Evolutionary conservation across 2,113 vertebrate genomes (phyloP).

Genomic region (Tenebrosternarchus preto): DNA sequence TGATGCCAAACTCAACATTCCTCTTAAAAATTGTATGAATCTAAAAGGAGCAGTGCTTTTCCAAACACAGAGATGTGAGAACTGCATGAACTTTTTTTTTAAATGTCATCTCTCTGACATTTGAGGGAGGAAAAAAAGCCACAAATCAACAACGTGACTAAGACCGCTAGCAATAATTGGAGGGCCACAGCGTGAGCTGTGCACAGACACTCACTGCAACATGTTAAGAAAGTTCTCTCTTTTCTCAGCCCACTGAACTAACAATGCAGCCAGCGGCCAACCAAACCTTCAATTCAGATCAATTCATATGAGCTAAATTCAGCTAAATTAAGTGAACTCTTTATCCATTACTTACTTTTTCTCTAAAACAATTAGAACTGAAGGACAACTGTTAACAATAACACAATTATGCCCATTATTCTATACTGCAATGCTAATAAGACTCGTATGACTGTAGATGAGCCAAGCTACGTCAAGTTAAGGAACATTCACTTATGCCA

Average conservation of each 20-base stretch:
- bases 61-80: too few species aligned
- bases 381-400: too few species aligned
- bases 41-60: not conserved
- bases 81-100: too few species aligned
- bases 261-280: not conserved
- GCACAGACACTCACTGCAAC: not conserved
- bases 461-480: not conserved
- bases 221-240: not conserved
- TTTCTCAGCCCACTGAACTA: not conserved
- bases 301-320: too few species aligned
- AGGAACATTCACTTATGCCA: slow-evolving; percentile 1
- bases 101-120: not conserved
- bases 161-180: not conserved
- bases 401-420: too few species aligned
- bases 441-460: too few species aligned
- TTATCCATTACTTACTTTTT: too few species aligned
- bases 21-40: too few species aligned
- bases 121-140: too few species aligned
- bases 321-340: too few species aligned
- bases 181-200: not conserved
- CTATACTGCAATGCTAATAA: not conserved
- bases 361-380: too few species aligned
- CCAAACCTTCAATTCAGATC: too few species aligned
- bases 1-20: not conserved
- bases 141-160: not conserved